Conservation (phyloP, 2,797 vertebrate species). For the Lepus oiostolus region DNA sequence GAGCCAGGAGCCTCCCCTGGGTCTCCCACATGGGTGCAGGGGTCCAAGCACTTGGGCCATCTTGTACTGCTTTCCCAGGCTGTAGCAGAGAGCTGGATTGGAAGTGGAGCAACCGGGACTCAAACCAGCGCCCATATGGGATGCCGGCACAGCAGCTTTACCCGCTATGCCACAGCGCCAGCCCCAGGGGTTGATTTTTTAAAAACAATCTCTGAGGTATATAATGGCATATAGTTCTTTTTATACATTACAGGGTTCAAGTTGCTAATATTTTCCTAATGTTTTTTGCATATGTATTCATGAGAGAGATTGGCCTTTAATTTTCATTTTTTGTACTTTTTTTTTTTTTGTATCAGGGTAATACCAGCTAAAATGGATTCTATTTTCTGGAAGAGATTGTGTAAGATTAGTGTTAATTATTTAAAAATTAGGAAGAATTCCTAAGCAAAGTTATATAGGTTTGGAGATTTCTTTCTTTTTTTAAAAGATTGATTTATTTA, state of each 20-base stretch:
- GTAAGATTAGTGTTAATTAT: conserved; percentile 43
- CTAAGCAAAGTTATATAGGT: conserved; percentile 53
- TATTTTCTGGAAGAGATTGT: conserved; percentile 47
- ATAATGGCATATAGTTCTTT: conserved; percentile 54
- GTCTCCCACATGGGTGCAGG: no score
- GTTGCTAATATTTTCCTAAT: conserved; percentile 66
- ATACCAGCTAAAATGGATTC: conserved; percentile 50
- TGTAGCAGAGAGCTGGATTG: no score
- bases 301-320: neutral
- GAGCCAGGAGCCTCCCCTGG: no score
- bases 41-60: no score
- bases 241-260: conserved; percentile 31
- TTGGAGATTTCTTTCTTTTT: conserved; percentile 3
- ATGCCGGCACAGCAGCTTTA: no score
- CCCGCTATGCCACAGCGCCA: no score
- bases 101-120: no score
- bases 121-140: no score
- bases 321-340: conserved; percentile 56
- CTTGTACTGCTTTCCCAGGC: no score
- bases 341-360: conserved; percentile 53
- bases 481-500: no score
- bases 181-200: no score
- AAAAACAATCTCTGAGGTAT: neutral
- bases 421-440: conserved; percentile 36
- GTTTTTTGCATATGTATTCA: conserved; percentile 64